A percentile compares a stretch with the other conserved stretches of the same genome.
Evolutionary conservation across 2,113 vertebrate species (phyloP).

Genomic region (Phoxinus phoxinus): DNA sequence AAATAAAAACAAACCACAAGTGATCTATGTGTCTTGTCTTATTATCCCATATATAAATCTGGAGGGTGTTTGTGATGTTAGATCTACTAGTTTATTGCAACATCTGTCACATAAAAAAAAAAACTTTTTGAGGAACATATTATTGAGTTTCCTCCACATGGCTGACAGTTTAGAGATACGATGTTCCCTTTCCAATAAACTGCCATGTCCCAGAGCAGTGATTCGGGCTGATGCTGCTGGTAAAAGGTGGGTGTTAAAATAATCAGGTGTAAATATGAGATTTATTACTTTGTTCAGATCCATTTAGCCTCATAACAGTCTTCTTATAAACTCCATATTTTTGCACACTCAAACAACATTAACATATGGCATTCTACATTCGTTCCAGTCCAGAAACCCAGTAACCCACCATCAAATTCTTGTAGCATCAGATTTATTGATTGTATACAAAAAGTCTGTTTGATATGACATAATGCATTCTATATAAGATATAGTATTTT

Average conservation of each 20-base stretch:
- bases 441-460: slow-evolving; percentile 85
- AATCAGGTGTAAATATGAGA: slow-evolving; percentile 12
- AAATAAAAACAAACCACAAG: slow-evolving; percentile 31
- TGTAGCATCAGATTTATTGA: slow-evolving; percentile 79
- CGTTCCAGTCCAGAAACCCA: slow-evolving; percentile 4
- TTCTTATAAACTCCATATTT: background rate
- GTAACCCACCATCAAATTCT: slow-evolving; percentile 48
- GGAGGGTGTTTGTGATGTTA: background rate
- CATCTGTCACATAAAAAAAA: slow-evolving; percentile 13
- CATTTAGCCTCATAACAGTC: background rate
- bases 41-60: background rate
- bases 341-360: background rate
- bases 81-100: slow-evolving; percentile 24
- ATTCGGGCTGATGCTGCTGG: background rate
- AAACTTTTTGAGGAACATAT: background rate
- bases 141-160: slow-evolving; percentile 1
- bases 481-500: slow-evolving; percentile 84
- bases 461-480: slow-evolving; percentile 85
- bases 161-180: slow-evolving; percentile 46
- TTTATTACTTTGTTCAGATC: slow-evolving; percentile 1
- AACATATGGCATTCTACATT: background rate
- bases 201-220: slow-evolving; percentile 2
- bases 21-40: slow-evolving; percentile 2
- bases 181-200: slow-evolving; percentile 31
- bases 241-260: slow-evolving; percentile 9